Evolutionary conservation across 2,797 vertebrate genomes (phyloP), one percentile per base, ranked within the genome.

Genomic region (Lutjanus argentimaculatus): DNA sequence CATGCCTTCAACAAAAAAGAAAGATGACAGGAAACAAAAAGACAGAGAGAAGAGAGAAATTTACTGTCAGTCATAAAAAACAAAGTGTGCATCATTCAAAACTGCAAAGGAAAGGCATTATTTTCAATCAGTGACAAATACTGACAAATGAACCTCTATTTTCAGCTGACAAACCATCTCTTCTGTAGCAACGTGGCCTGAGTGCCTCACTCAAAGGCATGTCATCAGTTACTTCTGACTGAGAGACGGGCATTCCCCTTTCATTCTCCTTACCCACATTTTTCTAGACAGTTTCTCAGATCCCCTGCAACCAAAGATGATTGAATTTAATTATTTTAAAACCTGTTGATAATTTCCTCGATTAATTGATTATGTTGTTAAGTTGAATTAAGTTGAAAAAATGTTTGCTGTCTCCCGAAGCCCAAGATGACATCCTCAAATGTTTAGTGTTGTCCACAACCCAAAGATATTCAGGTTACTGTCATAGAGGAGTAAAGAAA

Each of bases 161-260:
- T 49, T 45, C 22, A 53, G 16, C 17, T 46, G 2, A 58, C 30
- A 70, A 76, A 55, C 1, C 11, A 45, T 53, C 11, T 74, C 7
- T 7, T 49, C 15, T 11, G 17, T 1, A 43, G 57, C 43, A 45
- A 43, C 36, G 30, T 61, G 52, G 13, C 55, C 22, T 25, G 42
- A 76, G 40, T 25, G 52, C 21, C 43, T 77, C 46, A 67, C 48
- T 67, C 17, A 17, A 63, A 43, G 48, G 56, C 49, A 70, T 21
- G 68, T 72, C 62, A 78, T 77, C 16, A 55, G 67, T 68, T 72
- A 72, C 53, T 16, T 7, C 7, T 30, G n/a, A 73, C 30, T 71
- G 48, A 72, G 62, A 48, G 25, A 8, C 76, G 22, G 69, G 12
- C 55, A 66, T 57, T 78, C 17, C 67, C 48, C 22, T 15, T 64